phyloP scores from a whole-genome alignment of 2,113 vertebrate species.

The Alligator mississippiensis region DNA sequence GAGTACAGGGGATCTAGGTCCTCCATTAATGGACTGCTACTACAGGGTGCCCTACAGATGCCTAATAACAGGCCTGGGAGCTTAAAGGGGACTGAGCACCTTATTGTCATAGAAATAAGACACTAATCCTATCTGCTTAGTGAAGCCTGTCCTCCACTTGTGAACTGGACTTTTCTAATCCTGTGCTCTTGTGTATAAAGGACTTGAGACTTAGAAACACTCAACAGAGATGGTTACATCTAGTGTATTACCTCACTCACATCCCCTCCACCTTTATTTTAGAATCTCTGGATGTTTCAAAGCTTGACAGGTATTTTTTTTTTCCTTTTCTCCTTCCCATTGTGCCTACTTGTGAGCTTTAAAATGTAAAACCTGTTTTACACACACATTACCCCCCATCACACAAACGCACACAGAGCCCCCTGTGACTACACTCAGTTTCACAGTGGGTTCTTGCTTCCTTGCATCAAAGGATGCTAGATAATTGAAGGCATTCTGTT shows the following conservation, averaged over 20 bases:
- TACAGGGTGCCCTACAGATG: neutral
- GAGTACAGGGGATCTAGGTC: neutral
- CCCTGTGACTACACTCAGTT: neutral
- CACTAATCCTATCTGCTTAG: neutral
- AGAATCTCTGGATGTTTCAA: neutral
- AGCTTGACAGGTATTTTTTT: neutral
- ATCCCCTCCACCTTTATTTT: neutral
- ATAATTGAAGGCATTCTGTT: slow-evolving; percentile 12
- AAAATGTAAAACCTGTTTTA: neutral
- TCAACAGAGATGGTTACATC: neutral
- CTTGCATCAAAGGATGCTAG: neutral
- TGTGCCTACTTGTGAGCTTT: neutral
- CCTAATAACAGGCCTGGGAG: neutral
- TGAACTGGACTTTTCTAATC: neutral
- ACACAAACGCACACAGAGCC: too few relatives aligned
- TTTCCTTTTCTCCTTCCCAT: neutral
- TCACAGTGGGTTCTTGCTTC: neutral
- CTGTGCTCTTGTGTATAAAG: neutral
- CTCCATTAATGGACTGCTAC: neutral
- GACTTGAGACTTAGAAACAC: neutral
- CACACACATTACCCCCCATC: neutral
- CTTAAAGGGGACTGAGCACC: neutral
- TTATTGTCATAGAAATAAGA: neutral
- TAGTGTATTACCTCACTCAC: neutral
- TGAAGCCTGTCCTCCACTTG: neutral